Evolutionary conservation across 1,140 invertebrate genomes (phyloP).

Genomic region (Brachionus calyciflorus): DNA sequence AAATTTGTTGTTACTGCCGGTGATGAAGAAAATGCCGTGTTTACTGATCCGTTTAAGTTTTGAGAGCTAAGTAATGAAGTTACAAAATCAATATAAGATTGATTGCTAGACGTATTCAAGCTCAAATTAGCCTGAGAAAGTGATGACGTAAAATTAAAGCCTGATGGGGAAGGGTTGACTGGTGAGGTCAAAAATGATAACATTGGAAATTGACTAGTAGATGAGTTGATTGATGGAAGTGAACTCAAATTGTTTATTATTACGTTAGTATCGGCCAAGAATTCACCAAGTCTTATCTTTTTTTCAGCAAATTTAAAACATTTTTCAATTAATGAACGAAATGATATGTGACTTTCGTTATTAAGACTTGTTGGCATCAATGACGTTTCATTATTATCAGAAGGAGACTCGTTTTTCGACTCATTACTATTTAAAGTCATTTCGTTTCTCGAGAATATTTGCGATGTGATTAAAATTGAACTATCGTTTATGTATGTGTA

Average conservation of each 20-base stretch:
- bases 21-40: neutral
- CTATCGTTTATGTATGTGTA: slow-evolving; percentile 35
- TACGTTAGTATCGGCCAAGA: neutral
- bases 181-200: neutral
- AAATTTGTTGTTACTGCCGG: neutral
- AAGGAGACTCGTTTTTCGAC: neutral
- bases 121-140: too few relatives aligned
- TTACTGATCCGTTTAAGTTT: neutral
- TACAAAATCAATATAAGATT: slow-evolving; percentile 13
- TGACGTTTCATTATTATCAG: too few relatives aligned
- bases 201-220: neutral
- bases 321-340: slow-evolving; percentile 26
- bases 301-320: slow-evolving; percentile 26
- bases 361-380: neutral
- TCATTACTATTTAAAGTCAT: neutral
- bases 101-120: neutral
- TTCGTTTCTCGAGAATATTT: neutral
- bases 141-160: too few relatives aligned
- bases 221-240: neutral
- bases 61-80: neutral
- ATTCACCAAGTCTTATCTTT: slow-evolving; percentile 9
- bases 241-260: slow-evolving; percentile 1
- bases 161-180: too few relatives aligned
- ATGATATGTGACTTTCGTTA: neutral
- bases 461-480: neutral